Evolutionary conservation across 2,113 vertebrate genomes (phyloP).

Genomic region (Sapayoa aenigma): DNA sequence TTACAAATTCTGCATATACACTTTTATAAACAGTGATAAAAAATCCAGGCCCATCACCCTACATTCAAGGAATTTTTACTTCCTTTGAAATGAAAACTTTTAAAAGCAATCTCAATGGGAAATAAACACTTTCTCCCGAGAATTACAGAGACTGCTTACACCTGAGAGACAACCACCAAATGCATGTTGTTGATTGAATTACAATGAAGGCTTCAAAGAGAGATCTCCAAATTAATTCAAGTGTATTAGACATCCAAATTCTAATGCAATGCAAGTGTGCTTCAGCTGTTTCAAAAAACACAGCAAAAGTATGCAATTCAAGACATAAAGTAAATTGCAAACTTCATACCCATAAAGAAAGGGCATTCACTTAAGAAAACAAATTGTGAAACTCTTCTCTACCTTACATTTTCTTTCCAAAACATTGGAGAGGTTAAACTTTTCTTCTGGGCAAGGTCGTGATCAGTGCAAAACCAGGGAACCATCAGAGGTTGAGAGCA

Average conservation of each 20-base stretch:
- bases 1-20: background rate
- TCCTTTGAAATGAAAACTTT: background rate
- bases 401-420: background rate
- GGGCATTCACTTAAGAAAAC: background rate
- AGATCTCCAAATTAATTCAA: background rate
- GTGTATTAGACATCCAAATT: background rate
- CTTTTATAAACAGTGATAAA: background rate
- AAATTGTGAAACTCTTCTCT: background rate
- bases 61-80: background rate
- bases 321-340: background rate
- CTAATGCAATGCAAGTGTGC: background rate
- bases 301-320: background rate
- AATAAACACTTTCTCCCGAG: background rate
- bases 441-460: background rate
- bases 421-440: background rate
- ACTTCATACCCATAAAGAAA: background rate
- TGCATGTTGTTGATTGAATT: background rate
- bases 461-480: background rate
- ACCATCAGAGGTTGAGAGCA: fast-evolving
- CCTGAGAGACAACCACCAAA: background rate
- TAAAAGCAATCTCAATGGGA: background rate
- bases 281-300: background rate
- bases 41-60: background rate
- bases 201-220: background rate
- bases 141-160: background rate